Evolutionary conservation across 2,888 invertebrate species (phyloP), one percentile per base, ranked within the genome.

Genomic region (Pardosa pseudoannulata): DNA sequence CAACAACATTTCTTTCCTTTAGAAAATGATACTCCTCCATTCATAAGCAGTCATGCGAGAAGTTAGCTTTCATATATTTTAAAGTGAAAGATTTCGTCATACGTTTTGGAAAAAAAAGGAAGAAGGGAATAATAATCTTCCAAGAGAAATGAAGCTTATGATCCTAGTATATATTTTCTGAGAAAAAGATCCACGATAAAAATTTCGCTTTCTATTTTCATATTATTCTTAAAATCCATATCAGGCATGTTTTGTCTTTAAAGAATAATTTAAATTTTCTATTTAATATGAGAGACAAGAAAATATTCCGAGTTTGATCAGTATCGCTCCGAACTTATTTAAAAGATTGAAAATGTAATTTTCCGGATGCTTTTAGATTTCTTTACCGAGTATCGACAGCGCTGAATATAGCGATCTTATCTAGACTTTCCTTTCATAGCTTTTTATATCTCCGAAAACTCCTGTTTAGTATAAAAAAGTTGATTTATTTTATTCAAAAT

Each of bases 271-370:
- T 36, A 56, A 56, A 56, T 56, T 56, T 56, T 56, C 56, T 23
- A 56, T 56, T 56, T 56, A 56, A 56, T 56, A 56, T 56, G 3
- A 16, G 41, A 46, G 56, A 56, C 56, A 56, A 56, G 23, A 56
- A 56, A 56, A 56, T 56, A 56, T 56, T 56, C 11, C 3, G 23
- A 23, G 23, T 56, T 56, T 56, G 56, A 56, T 56, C 56, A 19
- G 56, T 56, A 56, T 56, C 56, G 19, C 56, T 1, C 56, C 3
- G 23, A 56, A 23, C 23, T 56, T 23, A 7, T 56, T 56, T 56
- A 23, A 56, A 56, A 56, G 56, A 56, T 56, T 56, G 56, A 56
- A 56, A 56, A 56, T 56, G 56, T 56, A 56, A 56, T 56, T 56
- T 56, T 56, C 56, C 56, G 56, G 56, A 19, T 56, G 56, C 56